Evolutionary conservation across 1,140 invertebrate species (phyloP).

Genomic region (Propsilocerus akamusi): DNA sequence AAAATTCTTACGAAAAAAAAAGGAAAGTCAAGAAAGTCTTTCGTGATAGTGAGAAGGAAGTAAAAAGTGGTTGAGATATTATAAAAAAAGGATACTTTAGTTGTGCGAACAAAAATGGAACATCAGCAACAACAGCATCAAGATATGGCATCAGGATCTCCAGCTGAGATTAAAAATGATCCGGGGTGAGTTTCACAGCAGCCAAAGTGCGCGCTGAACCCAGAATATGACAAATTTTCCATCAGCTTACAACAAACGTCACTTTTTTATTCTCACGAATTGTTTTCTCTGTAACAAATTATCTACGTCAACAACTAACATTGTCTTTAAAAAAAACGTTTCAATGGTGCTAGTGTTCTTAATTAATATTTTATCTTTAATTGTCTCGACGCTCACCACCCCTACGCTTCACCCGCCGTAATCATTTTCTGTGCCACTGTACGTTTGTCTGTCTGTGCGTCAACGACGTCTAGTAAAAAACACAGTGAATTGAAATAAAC

Average conservation of each 20-base stretch:
- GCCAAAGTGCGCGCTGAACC: background rate
- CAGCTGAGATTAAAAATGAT: constrained; percentile 73
- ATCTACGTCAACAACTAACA: no score
- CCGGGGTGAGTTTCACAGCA: constrained; percentile 48
- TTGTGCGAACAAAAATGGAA: constrained; percentile 21
- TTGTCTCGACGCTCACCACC: background rate
- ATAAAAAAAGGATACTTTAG: no score
- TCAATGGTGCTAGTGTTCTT: no score
- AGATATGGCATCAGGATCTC: constrained; percentile 53
- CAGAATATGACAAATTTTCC: constrained; percentile 1
- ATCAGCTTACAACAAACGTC: background rate
- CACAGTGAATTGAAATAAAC: background rate
- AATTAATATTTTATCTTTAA: constrained; percentile 1
- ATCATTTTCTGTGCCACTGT: background rate
- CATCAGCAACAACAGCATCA: constrained; percentile 33
- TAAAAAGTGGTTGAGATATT: no score
- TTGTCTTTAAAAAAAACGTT: no score
- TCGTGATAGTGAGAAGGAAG: no score
- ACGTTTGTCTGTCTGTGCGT: background rate
- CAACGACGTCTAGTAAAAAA: background rate
- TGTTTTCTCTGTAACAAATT: constrained; percentile 16
- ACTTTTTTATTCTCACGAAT: constrained; percentile 14
- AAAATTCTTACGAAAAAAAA: background rate
- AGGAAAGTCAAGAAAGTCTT: background rate
- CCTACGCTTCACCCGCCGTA: no score